Evolutionary conservation across 1,140 invertebrate species (phyloP), one percentile per base, ranked within the genome.

Genomic region (Berghia stephanieae): DNA sequence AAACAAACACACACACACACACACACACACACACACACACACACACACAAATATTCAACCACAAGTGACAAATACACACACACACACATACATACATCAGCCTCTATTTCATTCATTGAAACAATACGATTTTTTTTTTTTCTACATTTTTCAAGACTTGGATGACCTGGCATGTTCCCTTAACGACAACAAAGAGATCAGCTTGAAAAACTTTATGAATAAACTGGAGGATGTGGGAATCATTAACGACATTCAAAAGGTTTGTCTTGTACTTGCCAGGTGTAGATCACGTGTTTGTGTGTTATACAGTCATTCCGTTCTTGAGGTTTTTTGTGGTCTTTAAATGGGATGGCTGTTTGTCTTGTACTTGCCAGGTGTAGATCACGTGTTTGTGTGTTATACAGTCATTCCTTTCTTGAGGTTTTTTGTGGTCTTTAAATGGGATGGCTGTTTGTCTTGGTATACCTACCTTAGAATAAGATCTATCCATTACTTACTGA

Each of bases 161-260:
- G 79, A 80, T 42, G 79, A 77, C 0, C n/a, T 80, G 38, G 66
- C 60, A 4, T 80, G 79, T 36, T n/a, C 49, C 40, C 55, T 76
- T 24, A 36, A 68, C 6, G 43, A 2, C 38, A 34, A 69, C 43
- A 36, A 36, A 2, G 52, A 24, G 3, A 31, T 57, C 60, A 52
- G 60, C 42, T 24, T 57, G 3, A 24, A 8, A n/a, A 52, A 24
- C 38, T 10, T 34, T 2, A 46, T 60, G 18, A 73, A 73, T 16
- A 57, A 66, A 16, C 38, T 75, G 3, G 5, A 66, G 6, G 38
- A 24, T 6, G 6, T 38, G 34, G 46, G 46, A 1, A 55, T 73
- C 10, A 57, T 2, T 4, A 24, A 57, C 24, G n/a, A 60, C 31
- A 38, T 73, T 3, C 24, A n/a, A 44, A 52, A 71, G 69, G 69